Conservation (phyloP, 1,140 invertebrate species). For the Acromyrmex heyeri region DNA sequence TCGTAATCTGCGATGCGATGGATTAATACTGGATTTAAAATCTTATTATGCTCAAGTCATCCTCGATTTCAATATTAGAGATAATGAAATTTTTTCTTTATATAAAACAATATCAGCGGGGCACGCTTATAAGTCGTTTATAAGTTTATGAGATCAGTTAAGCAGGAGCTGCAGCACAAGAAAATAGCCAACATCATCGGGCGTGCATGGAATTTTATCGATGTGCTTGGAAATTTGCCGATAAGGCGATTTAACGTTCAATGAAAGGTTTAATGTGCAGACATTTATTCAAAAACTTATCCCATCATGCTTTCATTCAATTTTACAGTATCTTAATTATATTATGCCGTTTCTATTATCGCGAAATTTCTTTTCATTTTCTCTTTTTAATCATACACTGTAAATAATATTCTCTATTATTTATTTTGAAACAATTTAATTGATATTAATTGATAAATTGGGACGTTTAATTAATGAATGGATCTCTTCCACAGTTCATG, state of each 20-base stretch:
- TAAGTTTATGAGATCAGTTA: conserved; percentile 33
- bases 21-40: not conserved
- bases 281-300: conserved; percentile 15
- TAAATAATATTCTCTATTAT: not conserved
- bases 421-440: not conserved
- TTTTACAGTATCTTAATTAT: not conserved
- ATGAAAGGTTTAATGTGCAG: conserved; percentile 29
- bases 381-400: not conserved
- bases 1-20: not conserved
- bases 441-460: not conserved
- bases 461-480: not conserved
- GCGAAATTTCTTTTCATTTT: not conserved
- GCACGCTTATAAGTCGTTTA: not conserved
- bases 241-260: conserved; percentile 36
- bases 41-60: not conserved
- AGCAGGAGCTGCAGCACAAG: conserved; percentile 3
- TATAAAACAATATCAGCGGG: conserved; percentile 32
- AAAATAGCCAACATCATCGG: not conserved
- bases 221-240: conserved; percentile 30
- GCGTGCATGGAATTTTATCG: conserved; percentile 30
- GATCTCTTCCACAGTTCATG: too few relatives aligned
- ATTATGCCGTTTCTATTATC: not conserved
- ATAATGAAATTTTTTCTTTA: conserved; percentile 29
- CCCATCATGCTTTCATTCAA: not conserved
- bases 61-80: not conserved